Base-by-base conservation (phyloP, 1,140 invertebrate genomes). In the Dreissena polymorpha region DNA sequence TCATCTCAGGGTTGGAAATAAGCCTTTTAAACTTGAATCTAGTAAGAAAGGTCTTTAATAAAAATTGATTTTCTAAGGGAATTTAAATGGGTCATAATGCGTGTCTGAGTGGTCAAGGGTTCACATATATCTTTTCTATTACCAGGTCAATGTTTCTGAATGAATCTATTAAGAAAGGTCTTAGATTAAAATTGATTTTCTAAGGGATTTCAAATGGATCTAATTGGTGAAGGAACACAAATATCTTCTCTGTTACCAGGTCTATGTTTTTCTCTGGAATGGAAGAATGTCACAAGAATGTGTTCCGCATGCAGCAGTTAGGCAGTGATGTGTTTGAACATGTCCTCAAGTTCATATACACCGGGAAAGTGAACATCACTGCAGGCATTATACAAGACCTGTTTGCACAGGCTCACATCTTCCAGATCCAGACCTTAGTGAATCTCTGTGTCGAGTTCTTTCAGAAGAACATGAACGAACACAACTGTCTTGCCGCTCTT, bases 211-310 rank as follows among this genome's bases (percentile, higher is more conserved):
- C n/a, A n/a, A n/a, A n/a, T n/a, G n/a, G n/a, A n/a, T n/a, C n/a
- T n/a, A n/a, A n/a, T n/a, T n/a, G n/a, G n/a, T n/a, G n/a, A n/a
- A n/a, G n/a, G n/a, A n/a, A n/a, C 3, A 60, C 2, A 6, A n/a
- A 60, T 23, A 18, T 23, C 21, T 23, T 53, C 29, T 72, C 1
- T 72, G 29, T 69, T 70, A 60, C 60, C 60, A 81, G 87, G 77
- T 90, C 89, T 5, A 92, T 92, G 91, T 92, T 92, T 83, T 87
- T 88, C 6, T 91, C 89, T 14, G 90, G 90, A 12, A 92, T 92
- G 91, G 89, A 89, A 60, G 91, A 92, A 68, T 89, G 89, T 68
- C 76, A 86, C 10, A 90, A 91, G 77, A 87, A 86, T 39, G 82
- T 84, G 2, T 88, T 92, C 25, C 86, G 89, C 18, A 83, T 92